phyloP scores from a whole-genome alignment of 2,888 invertebrate species.

The Apamea sordens region DNA sequence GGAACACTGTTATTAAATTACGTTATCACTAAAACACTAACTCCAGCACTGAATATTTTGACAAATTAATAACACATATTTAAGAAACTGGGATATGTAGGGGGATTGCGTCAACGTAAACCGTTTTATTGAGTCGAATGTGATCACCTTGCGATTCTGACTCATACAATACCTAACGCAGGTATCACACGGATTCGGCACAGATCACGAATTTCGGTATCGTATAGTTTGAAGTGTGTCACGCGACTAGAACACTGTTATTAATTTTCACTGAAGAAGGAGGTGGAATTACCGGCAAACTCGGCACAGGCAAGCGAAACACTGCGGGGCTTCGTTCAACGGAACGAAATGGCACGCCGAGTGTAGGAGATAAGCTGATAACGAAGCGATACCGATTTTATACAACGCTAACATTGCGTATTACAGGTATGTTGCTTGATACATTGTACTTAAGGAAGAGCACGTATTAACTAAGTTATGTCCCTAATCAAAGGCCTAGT shows the following conservation, averaged over 20 bases:
- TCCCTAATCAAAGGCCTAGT: background rate
- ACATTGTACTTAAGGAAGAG: conserved; percentile 49
- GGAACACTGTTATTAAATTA: conserved; percentile 63
- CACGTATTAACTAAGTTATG: conserved; percentile 15
- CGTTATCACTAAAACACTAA: conserved; percentile 55
- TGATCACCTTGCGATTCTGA: conserved; percentile 66
- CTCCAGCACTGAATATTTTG: conserved; percentile 55
- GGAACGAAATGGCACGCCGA: conserved; percentile 85
- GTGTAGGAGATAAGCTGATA: conserved; percentile 88
- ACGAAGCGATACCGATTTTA: conserved; percentile 84
- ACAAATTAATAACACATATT: conserved; percentile 51
- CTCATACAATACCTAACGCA: conserved; percentile 71
- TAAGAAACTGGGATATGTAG: conserved; percentile 60
- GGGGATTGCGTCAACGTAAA: conserved; percentile 65
- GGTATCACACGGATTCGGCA: conserved; percentile 65
- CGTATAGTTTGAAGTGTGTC: conserved; percentile 66
- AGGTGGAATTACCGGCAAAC: conserved; percentile 74
- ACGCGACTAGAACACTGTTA: conserved; percentile 70
- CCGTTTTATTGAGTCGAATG: conserved; percentile 65
- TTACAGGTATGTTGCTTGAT: conserved; percentile 70
- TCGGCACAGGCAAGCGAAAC: conserved; percentile 77
- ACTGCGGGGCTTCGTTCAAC: conserved; percentile 81
- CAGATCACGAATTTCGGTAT: conserved; percentile 68
- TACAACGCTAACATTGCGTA: conserved; percentile 80
- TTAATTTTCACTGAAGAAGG: conserved; percentile 71